Percentiles rank a stretch among this genome's conserved stretches.
phyloP scores from a whole-genome alignment of 2,113 vertebrate species.

The Ciconia maguari region DNA sequence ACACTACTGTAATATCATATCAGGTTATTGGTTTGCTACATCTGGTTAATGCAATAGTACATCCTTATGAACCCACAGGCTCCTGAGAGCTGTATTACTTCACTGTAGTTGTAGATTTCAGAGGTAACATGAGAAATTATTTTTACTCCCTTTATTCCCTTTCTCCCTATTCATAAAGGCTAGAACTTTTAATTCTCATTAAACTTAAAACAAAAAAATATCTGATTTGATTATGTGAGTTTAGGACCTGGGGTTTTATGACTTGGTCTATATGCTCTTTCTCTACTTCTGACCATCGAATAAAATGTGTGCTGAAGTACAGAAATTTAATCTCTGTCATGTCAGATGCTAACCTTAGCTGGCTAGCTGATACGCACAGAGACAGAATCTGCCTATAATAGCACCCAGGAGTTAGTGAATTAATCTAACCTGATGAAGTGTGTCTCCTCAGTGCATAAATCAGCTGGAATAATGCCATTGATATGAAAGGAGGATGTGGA shows the following conservation, averaged over 20 bases:
- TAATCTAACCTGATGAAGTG: slow-evolving; percentile 23
- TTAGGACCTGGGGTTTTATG: neutral
- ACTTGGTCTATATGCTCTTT: neutral
- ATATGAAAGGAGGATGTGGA: slow-evolving; percentile 21
- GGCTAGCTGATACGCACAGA: neutral
- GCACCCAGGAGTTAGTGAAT: slow-evolving; percentile 10
- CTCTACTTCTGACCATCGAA: neutral
- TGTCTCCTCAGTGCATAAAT: slow-evolving; percentile 49
- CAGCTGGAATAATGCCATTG: slow-evolving; percentile 9
- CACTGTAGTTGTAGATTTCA: neutral
- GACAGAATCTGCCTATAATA: neutral
- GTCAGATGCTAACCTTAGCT: neutral
- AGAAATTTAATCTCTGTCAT: neutral
- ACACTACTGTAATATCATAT: neutral
- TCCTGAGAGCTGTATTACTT: neutral
- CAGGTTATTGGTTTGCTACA: neutral
- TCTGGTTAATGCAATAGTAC: neutral
- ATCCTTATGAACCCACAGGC: neutral
- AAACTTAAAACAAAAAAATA: neutral
- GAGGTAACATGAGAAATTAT: neutral
- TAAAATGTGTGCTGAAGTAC: neutral
- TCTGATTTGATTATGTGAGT: neutral
- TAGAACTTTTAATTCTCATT: neutral
- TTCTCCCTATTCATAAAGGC: neutral
- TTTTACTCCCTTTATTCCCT: neutral